Evolutionary conservation across 2,797 vertebrate species (phyloP).

Genomic region (Ceyx erithaca): DNA sequence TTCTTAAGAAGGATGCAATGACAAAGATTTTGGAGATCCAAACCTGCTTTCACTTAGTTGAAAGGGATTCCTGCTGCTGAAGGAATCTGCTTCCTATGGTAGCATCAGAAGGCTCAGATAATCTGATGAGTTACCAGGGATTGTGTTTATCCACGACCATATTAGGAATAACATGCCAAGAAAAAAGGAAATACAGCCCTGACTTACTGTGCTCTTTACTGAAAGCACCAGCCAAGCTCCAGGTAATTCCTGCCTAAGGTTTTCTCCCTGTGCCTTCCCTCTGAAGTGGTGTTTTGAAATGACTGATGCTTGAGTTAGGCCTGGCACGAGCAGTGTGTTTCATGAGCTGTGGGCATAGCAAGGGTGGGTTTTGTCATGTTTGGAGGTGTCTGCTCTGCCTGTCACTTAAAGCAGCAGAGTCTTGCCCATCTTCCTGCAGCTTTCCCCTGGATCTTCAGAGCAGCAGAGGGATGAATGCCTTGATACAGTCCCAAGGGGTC

Average conservation of each 20-base stretch:
- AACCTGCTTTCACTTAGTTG: background rate
- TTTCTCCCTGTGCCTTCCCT: background rate
- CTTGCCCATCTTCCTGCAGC: background rate
- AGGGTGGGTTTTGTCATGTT: background rate
- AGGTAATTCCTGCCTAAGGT: background rate
- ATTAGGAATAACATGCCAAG: no score
- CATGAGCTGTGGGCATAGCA: background rate
- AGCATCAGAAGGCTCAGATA: background rate
- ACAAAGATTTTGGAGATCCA: background rate
- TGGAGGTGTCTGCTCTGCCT: background rate
- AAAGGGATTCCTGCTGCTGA: background rate
- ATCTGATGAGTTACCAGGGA: no score
- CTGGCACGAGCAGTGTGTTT: background rate
- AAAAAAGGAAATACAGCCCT: background rate
- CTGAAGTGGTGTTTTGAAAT: background rate
- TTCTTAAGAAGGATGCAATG: background rate
- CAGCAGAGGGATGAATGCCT: background rate
- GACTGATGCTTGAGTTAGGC: background rate
- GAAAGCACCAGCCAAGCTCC: background rate
- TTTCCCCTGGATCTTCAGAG: background rate
- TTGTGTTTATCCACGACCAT: no score
- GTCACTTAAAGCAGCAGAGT: rapidly evolving
- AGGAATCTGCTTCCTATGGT: background rate
- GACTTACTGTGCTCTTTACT: background rate
- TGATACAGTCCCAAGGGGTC: background rate